Conservation (phyloP, 2,888 invertebrate genomes). For the Lamellibrachia satsuma region DNA sequence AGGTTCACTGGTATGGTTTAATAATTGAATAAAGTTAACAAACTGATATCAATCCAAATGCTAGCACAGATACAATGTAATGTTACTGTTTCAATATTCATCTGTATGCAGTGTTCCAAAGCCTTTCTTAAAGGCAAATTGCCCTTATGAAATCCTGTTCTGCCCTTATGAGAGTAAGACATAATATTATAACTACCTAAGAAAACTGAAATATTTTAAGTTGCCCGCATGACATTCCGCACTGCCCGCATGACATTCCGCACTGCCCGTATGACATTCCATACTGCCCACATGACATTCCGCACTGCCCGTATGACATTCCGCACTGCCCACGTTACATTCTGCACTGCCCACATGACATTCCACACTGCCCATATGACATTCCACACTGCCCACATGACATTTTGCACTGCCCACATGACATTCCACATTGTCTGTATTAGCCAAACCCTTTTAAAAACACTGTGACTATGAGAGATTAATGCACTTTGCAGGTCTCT, state of each 20-base stretch:
- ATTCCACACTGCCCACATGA: background rate
- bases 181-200: background rate
- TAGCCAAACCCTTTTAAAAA: background rate
- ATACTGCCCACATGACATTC: background rate
- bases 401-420: background rate
- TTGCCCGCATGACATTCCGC: background rate
- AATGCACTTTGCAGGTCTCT: constrained; percentile 14
- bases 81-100: background rate
- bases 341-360: background rate
- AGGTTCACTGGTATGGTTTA: background rate
- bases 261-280: background rate
- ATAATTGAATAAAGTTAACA: background rate
- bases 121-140: background rate
- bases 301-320: background rate
- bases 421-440: background rate
- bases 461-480: background rate
- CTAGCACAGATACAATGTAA: background rate
- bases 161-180: background rate
- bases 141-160: background rate
- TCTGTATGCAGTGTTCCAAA: background rate
- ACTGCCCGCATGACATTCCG: no score
- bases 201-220: background rate
- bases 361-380: background rate
- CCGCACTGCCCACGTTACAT: background rate
- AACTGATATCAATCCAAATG: background rate